These are phyloP conservation scores for Corythornis leucogaster DNA, from an alignment of 2,797 vertebrate species.

Conservation along the genomic window DNA sequence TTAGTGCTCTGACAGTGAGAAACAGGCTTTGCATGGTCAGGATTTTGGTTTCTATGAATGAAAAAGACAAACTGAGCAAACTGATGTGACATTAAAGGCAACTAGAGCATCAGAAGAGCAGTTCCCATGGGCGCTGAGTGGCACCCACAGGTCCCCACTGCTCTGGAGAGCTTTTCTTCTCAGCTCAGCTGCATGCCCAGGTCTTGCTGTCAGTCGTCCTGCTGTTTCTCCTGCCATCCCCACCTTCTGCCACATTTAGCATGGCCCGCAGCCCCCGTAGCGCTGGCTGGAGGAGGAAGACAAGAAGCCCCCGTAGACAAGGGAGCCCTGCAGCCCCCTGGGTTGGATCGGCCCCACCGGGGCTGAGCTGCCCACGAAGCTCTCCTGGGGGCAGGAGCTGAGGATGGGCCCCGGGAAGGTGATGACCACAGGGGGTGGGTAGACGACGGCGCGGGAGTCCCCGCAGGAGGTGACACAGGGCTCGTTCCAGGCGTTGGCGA, in stretches of 20 bases:
- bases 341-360: background rate
- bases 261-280: background rate
- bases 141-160: background rate
- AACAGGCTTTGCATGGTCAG: background rate
- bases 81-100: background rate
- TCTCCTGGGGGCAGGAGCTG: constrained; percentile 50
- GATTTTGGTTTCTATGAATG: background rate
- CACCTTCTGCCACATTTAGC: background rate
- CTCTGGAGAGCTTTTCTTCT: background rate
- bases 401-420: constrained; percentile 47
- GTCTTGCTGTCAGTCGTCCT: background rate
- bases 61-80: background rate
- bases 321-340: background rate
- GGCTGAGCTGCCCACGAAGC: background rate
- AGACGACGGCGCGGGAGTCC: background rate
- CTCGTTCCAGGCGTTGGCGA: background rate
- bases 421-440: background rate
- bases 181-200: background rate
- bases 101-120: background rate
- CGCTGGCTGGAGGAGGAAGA: background rate
- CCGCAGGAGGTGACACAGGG: constrained; percentile 11
- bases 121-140: background rate
- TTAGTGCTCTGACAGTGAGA: background rate
- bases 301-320: background rate
- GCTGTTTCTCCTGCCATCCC: background rate